These are phyloP conservation scores for Trichomalopsis sarcophagae DNA, from an alignment of 1,140 invertebrate genomes.

Conservation along the genomic window DNA sequence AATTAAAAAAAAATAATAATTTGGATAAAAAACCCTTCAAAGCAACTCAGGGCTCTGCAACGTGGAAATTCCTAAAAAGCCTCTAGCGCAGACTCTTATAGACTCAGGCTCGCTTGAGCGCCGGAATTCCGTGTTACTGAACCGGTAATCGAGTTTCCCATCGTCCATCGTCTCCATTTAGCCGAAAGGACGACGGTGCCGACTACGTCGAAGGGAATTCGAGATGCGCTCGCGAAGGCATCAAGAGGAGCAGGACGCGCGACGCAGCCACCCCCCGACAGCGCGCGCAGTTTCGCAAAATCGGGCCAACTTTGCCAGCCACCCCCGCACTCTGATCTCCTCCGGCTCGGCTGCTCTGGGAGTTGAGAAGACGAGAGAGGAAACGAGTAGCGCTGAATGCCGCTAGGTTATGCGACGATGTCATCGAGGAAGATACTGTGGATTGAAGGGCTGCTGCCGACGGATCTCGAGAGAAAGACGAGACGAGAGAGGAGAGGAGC, in stretches of 20 bases:
- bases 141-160: constrained; percentile 47
- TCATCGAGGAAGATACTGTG: not conserved
- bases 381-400: not conserved
- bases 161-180: constrained; percentile 45
- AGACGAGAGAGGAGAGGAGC: not conserved
- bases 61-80: not conserved
- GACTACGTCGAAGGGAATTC: constrained; percentile 34
- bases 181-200: constrained; percentile 6
- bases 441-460: not conserved
- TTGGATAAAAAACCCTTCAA: not conserved
- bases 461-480: not conserved
- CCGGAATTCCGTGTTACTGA: constrained; percentile 36
- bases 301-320: constrained; percentile 10
- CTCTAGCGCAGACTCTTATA: not conserved
- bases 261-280: not conserved
- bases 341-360: not conserved
- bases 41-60: not conserved
- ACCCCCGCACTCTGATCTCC: not conserved
- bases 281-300: constrained; percentile 31
- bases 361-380: constrained; percentile 1
- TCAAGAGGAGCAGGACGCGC: not conserved
- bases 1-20: not conserved
- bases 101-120: not conserved
- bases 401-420: not conserved
- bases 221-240: constrained; percentile 4